Evolutionary conservation across 2,888 invertebrate species (phyloP).

Genomic region (Chloromyia formosa): DNA sequence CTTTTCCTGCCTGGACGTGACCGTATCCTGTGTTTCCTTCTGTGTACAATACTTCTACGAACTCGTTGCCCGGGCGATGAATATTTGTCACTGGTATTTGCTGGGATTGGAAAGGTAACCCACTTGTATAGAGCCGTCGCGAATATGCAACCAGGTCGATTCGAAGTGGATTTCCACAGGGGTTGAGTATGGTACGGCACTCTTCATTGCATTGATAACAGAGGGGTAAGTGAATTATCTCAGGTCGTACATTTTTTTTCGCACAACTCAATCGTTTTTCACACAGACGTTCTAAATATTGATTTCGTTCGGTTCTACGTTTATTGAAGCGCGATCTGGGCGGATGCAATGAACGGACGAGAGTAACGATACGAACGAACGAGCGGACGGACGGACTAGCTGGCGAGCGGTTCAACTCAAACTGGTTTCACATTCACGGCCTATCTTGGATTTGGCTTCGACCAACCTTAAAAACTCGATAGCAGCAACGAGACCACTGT

Average conservation of each 20-base stretch:
- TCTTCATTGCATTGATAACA: neutral
- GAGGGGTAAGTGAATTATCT: neutral
- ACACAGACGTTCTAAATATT: neutral
- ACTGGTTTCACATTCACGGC: slow-evolving; percentile 47
- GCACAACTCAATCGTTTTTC: neutral
- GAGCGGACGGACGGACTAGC: slow-evolving; percentile 2
- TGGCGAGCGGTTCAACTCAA: slow-evolving; percentile 45
- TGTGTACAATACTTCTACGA: too few relatives aligned
- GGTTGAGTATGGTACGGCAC: neutral
- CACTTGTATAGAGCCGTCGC: neutral
- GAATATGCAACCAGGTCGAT: neutral
- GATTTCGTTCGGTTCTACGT: neutral
- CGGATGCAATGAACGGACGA: too few relatives aligned
- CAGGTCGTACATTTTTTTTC: neutral
- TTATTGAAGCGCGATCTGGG: neutral
- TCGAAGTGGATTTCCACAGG: neutral
- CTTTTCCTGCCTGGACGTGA: too few relatives aligned
- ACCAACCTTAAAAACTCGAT: slow-evolving; percentile 19
- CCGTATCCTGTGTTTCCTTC: too few relatives aligned
- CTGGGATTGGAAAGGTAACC: neutral
- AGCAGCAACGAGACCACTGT: neutral
- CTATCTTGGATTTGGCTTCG: slow-evolving; percentile 32
- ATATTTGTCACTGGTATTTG: neutral
- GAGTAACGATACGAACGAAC: neutral
- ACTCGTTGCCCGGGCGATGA: too few relatives aligned